Conservation (phyloP, 1,140 invertebrate genomes). For the Drosophila watanabei region DNA sequence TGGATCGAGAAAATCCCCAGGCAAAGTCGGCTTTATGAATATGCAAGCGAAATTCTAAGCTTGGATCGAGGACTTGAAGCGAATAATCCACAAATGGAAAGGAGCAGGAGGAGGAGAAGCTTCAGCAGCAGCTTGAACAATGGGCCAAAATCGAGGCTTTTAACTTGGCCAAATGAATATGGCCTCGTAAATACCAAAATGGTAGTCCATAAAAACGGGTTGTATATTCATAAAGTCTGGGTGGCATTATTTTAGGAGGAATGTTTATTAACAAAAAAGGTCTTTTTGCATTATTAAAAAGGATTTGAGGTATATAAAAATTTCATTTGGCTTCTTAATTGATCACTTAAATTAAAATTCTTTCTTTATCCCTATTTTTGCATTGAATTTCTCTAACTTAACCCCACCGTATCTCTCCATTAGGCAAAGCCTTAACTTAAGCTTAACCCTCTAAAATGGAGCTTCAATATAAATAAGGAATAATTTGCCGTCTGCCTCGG, state of each 20-base stretch:
- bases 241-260: constrained; percentile 10
- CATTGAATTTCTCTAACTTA: not conserved
- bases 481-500: constrained; percentile 46
- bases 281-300: not conserved
- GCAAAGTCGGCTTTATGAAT: constrained; percentile 63
- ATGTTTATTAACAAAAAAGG: not conserved
- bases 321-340: too few relatives aligned
- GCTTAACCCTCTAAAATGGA: constrained; percentile 60
- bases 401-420: constrained; percentile 57
- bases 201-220: constrained; percentile 30
- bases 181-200: constrained; percentile 38
- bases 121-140: constrained; percentile 25
- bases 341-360: too few relatives aligned
- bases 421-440: constrained; percentile 39
- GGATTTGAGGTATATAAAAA: not conserved
- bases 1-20: constrained; percentile 9
- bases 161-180: constrained; percentile 12
- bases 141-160: constrained; percentile 22
- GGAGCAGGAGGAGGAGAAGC: constrained; percentile 1
- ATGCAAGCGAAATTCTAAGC: constrained; percentile 73
- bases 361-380: not conserved
- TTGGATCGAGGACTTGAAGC: constrained; percentile 17
- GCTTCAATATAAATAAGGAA: constrained; percentile 46
- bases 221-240: constrained; percentile 31
- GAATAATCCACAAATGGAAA: constrained; percentile 33